phyloP scores from a whole-genome alignment of 2,113 vertebrate genomes.

The Ascaphus truei region DNA sequence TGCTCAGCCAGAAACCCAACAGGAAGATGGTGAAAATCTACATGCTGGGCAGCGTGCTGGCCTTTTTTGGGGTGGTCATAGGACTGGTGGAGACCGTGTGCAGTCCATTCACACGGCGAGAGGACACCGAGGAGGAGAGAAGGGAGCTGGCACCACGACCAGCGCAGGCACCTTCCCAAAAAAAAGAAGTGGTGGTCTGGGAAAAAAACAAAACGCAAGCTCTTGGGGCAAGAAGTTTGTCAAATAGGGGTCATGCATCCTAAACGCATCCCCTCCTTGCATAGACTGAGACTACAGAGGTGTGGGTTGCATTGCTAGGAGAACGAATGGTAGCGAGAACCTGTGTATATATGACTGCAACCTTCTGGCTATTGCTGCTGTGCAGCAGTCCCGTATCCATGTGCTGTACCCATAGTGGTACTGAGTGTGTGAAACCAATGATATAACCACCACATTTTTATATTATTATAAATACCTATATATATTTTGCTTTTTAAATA shows the following conservation, averaged over 20 bases:
- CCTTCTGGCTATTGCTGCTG: slow-evolving; percentile 58
- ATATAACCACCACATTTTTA: slow-evolving; percentile 3
- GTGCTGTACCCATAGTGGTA: slow-evolving; percentile 15
- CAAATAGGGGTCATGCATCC: slow-evolving; percentile 70
- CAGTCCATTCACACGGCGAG: slow-evolving; percentile 63
- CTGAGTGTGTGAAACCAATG: background rate
- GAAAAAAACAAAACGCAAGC: slow-evolving; percentile 36
- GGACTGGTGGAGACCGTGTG: slow-evolving; percentile 75
- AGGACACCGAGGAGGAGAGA: slow-evolving; percentile 44
- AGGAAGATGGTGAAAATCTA: slow-evolving; percentile 80
- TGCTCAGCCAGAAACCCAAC: slow-evolving; percentile 72
- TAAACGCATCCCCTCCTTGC: slow-evolving; percentile 8
- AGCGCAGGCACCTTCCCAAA: background rate
- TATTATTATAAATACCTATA: slow-evolving; percentile 1
- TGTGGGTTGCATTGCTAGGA: background rate
- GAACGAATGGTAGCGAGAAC: background rate
- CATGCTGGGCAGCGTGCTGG: slow-evolving; percentile 79
- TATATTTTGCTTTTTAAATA: slow-evolving; percentile 23
- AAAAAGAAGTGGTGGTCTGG: background rate
- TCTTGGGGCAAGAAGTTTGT: slow-evolving; percentile 42
- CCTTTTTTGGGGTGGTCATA: slow-evolving; percentile 69
- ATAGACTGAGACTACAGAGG: background rate
- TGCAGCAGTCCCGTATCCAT: slow-evolving; percentile 53
- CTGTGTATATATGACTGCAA: slow-evolving; percentile 20
- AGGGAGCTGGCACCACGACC: background rate